Evolutionary conservation across 2,113 vertebrate species (phyloP), one percentile per base, ranked within the genome.

Genomic region (Sinosuthora webbiana): DNA sequence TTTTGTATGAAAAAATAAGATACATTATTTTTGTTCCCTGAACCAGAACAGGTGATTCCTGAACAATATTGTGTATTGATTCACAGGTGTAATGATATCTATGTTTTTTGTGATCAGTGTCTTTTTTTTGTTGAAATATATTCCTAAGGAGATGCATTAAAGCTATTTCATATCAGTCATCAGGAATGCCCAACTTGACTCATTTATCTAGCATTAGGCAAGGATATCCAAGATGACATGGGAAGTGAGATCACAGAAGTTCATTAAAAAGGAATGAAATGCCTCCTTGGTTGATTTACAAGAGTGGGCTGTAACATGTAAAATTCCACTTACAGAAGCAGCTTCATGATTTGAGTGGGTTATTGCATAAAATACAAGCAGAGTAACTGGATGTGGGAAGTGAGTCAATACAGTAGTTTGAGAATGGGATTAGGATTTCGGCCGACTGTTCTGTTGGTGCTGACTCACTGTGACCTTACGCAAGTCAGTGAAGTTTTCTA

Each of bases 391-490:
- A 89, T 84, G 73, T 83, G 89, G 91, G 95, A 94, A 92, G 44
- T 96, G 94, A 94, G 76, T 96, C 94, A 94, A 87, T 90, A 82
- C 37, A 60, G 69, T 78, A 96, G 89, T 94, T 90, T 90, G 76
- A 95, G 91, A 90, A 95, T 78, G 80, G 93, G 80, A 92, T 94
- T 92, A 91, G 87, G 93, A 87, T 87, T 95, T 94, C 2, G 0
- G 68, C 84, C 55, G 11, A 42, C 83, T 53, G 9, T 91, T 95
- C 89, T 89, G 73, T 89, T 89, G 73, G 69, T 82, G 93, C 93
- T 96, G 94, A 95, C 94, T 96, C 95, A 94, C 75, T 2, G 3
- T 73, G 94, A 86, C 70, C 11, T 91, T 83, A 93, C 1, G 3
- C 78, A 91, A 95, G 53, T 75, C 53, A 35, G 18, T 87, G n/a